Conservation (phyloP, 2,797 vertebrate genomes). For the Glossophaga mutica region DNA sequence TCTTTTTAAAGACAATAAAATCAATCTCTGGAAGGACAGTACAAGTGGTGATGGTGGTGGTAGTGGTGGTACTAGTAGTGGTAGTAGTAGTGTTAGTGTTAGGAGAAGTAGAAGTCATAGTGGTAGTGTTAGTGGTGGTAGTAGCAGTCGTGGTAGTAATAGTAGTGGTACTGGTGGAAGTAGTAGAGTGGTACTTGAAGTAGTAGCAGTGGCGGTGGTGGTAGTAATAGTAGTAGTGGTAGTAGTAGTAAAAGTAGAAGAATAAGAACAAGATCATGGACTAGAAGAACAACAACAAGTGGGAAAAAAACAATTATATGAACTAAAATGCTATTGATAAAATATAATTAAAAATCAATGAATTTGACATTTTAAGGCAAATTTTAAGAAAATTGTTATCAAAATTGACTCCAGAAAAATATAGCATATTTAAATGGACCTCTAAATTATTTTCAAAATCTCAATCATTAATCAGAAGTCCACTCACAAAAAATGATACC, state of each 20-base stretch:
- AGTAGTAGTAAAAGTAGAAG: too few relatives aligned
- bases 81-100: too few relatives aligned
- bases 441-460: neutral
- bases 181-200: too few relatives aligned
- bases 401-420: neutral
- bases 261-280: neutral
- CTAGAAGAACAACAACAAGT: neutral
- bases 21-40: neutral
- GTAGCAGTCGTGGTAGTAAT: too few relatives aligned
- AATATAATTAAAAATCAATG: neutral
- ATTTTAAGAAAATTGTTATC: neutral
- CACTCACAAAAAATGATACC: neutral
- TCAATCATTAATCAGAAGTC: neutral
- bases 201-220: too few relatives aligned
- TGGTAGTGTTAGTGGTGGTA: too few relatives aligned
- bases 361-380: neutral
- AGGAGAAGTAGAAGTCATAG: too few relatives aligned
- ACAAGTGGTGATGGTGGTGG: neutral
- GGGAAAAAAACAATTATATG: neutral
- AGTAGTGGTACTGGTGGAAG: too few relatives aligned
- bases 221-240: neutral
- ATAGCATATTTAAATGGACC: neutral
- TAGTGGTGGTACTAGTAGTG: too few relatives aligned
- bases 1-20: neutral
- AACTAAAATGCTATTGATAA: neutral